Conservation (phyloP, 1,140 invertebrate species). For the Brachionus asplanchnoidis region DNA sequence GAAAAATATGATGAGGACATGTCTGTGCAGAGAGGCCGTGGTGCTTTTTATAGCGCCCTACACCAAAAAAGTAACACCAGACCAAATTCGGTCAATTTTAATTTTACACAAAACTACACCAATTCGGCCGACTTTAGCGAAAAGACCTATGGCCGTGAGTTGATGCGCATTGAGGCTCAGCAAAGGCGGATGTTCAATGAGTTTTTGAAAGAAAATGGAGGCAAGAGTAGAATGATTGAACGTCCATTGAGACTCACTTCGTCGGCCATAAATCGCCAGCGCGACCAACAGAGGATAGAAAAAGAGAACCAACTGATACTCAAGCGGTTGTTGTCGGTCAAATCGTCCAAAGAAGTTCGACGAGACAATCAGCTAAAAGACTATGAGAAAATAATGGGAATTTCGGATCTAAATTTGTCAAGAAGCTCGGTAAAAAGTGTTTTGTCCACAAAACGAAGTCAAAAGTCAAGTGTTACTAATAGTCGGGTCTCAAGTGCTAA, state of each 20-base stretch:
- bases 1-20: not conserved
- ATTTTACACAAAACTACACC: constrained; percentile 1
- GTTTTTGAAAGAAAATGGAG: not conserved
- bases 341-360: not conserved
- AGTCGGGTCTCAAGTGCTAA: constrained; percentile 32
- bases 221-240: not conserved
- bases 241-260: constrained; percentile 27
- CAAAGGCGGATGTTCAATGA: not conserved
- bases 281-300: constrained; percentile 37
- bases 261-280: constrained; percentile 34
- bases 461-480: not conserved
- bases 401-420: not conserved
- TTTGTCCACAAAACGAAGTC: constrained; percentile 28
- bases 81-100: constrained; percentile 35
- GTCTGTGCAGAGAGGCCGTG: not conserved
- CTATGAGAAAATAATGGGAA: constrained; percentile 28
- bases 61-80: not conserved
- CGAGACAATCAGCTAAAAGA: constrained; percentile 32
- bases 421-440: not conserved
- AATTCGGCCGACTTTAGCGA: not conserved
- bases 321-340: not conserved
- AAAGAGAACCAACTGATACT: constrained; percentile 26
- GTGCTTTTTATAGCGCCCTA: not conserved
- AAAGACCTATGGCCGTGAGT: not conserved
- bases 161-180: not conserved